phyloP scores from a whole-genome alignment of 2,113 vertebrate genomes.

The Orcinus orca region DNA sequence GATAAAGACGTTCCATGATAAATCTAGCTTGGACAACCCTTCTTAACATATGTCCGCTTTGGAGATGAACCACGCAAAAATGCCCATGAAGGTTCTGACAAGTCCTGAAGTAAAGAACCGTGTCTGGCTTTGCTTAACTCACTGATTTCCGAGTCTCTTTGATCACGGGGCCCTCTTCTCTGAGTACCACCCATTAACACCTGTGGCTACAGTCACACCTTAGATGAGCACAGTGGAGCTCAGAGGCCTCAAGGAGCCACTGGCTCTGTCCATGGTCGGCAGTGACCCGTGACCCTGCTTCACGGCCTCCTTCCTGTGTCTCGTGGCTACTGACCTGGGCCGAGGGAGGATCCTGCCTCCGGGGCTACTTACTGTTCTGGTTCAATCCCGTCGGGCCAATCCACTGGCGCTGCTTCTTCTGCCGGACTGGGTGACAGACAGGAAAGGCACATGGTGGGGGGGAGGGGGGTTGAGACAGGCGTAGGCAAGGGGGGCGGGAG shows the following conservation, averaged over 20 bases:
- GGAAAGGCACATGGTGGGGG: not conserved
- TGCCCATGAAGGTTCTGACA: not conserved
- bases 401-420: slow-evolving; percentile 84
- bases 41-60: not conserved
- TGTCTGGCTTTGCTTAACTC: not conserved
- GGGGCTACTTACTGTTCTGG: slow-evolving; percentile 78
- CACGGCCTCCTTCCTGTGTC: no score
- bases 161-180: not conserved
- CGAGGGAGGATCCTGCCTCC: not conserved
- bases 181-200: not conserved
- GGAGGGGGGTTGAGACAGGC: accelerated
- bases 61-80: not conserved
- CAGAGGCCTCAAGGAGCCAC: not conserved
- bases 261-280: not conserved
- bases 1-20: not conserved
- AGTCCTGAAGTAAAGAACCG: not conserved
- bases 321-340: accelerated
- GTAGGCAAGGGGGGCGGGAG: accelerated
- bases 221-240: not conserved
- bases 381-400: slow-evolving; percentile 82
- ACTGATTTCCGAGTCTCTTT: no score
- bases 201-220: not conserved
- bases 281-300: not conserved
- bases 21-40: not conserved
- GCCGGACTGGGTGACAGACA: slow-evolving; percentile 67